Percentiles rank a stretch among this genome's conserved stretches.
phyloP scores from a whole-genome alignment of 1,140 invertebrate genomes.

The Atta colombica region DNA sequence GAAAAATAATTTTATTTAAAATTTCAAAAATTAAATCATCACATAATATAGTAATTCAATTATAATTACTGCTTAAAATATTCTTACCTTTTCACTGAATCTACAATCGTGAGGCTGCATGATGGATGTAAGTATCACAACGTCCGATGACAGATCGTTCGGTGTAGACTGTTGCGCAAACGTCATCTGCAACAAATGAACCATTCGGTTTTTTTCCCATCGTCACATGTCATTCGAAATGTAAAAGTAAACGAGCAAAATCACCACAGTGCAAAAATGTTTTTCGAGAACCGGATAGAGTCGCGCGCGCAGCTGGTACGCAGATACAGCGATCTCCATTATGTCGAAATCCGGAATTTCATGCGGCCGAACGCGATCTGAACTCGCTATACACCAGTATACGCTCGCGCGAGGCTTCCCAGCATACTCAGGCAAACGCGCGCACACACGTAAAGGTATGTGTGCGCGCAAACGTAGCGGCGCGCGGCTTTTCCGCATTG shows the following conservation, averaged over 20 bases:
- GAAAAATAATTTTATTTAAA: not conserved
- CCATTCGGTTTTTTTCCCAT: not conserved
- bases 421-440: not conserved
- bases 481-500: slow-evolving; percentile 78
- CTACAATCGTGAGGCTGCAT: not conserved
- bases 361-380: slow-evolving; percentile 33
- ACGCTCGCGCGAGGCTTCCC: not conserved
- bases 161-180: not conserved
- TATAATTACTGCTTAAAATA: not conserved
- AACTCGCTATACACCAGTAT: not conserved
- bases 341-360: slow-evolving; percentile 73
- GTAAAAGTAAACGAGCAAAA: slow-evolving; percentile 19
- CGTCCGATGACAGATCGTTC: not conserved
- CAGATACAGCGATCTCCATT: slow-evolving; percentile 75
- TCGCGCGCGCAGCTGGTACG: slow-evolving; percentile 67
- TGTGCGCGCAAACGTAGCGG: slow-evolving; percentile 68
- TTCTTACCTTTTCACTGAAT: not conserved
- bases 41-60: not conserved
- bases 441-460: not conserved
- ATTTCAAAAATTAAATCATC: not conserved
- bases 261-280: slow-evolving; percentile 27
- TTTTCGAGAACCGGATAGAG: slow-evolving; percentile 51
- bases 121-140: not conserved
- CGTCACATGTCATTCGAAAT: not conserved
- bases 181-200: slow-evolving; percentile 11